Conservation (phyloP, 2,797 vertebrate species). For the Anas acuta region DNA sequence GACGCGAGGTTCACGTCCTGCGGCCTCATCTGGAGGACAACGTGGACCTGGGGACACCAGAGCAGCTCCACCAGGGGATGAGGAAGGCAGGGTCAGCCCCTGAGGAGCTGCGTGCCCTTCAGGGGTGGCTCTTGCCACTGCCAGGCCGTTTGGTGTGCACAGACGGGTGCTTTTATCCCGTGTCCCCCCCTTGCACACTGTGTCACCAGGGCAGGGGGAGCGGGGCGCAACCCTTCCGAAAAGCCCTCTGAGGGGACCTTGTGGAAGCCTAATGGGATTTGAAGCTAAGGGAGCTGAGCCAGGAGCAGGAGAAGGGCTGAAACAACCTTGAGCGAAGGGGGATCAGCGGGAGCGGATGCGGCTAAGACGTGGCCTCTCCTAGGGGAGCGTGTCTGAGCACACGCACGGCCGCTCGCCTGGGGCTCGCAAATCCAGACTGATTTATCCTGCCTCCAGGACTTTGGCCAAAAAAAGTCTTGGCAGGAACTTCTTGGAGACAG, state of each 20-base stretch:
- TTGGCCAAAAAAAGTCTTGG: slow-evolving; percentile 51
- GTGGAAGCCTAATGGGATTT: not conserved
- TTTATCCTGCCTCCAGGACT: slow-evolving; percentile 43
- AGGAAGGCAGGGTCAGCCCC: not conserved
- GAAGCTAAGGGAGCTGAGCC: not conserved
- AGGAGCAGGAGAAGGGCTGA: not conserved
- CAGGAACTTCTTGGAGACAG: slow-evolving; percentile 27
- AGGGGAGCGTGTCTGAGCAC: not conserved
- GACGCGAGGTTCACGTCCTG: not conserved
- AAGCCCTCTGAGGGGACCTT: not conserved
- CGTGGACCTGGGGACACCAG: not conserved
- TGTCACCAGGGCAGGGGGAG: not conserved
- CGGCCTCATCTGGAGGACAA: not conserved
- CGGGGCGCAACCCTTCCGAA: not conserved
- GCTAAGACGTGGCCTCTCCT: not conserved
- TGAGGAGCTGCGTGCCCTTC: not conserved
- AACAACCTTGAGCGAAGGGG: not conserved
- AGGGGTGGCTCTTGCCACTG: not conserved
- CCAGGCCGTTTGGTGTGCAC: not conserved
- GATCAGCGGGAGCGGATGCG: not conserved
- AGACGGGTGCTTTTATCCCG: not conserved
- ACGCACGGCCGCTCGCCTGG: not conserved
- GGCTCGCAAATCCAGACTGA: slow-evolving; percentile 28
- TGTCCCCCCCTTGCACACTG: not conserved
- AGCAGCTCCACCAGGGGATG: not conserved